These are phyloP conservation scores for Fistularia tabacaria DNA, from an alignment of 2,797 vertebrate genomes.

Conservation along the genomic window DNA sequence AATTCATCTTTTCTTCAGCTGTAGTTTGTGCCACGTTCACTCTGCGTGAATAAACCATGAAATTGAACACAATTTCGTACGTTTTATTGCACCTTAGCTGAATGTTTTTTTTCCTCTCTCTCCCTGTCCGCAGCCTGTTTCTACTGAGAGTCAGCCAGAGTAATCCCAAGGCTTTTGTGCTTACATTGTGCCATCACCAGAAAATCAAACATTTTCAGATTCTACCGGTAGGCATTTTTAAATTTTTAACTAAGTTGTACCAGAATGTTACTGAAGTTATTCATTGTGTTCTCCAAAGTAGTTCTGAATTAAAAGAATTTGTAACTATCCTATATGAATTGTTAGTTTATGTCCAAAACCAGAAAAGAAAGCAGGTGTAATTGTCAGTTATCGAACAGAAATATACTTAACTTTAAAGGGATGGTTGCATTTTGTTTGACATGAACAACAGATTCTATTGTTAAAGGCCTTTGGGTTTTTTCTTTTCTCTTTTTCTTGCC, in stretches of 20 bases:
- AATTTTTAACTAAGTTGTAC: background rate
- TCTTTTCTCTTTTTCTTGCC: background rate
- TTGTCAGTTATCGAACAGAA: no score
- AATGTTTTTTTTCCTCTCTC: background rate
- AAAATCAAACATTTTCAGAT: conserved; percentile 99
- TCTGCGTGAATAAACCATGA: background rate
- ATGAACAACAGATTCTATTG: no score
- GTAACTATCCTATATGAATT: no score
- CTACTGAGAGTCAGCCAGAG: conserved; percentile 98
- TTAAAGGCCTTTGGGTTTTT: background rate
- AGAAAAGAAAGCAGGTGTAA: no score
- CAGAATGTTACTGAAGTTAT: no score
- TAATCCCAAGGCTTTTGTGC: conserved; percentile 98
- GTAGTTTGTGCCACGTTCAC: background rate
- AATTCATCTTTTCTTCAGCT: conserved; percentile 30
- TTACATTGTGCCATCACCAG: conserved; percentile 98
- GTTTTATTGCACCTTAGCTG: background rate
- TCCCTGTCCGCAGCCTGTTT: conserved; percentile 80
- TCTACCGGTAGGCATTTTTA: conserved; percentile 81
- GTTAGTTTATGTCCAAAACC: no score
- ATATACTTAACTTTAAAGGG: no score
- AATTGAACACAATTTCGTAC: no score
- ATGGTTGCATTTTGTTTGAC: no score
- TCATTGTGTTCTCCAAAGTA: background rate
- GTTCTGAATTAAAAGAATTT: background rate